Conservation (phyloP, 2,113 vertebrate species). For the Lampris incognitus region DNA sequence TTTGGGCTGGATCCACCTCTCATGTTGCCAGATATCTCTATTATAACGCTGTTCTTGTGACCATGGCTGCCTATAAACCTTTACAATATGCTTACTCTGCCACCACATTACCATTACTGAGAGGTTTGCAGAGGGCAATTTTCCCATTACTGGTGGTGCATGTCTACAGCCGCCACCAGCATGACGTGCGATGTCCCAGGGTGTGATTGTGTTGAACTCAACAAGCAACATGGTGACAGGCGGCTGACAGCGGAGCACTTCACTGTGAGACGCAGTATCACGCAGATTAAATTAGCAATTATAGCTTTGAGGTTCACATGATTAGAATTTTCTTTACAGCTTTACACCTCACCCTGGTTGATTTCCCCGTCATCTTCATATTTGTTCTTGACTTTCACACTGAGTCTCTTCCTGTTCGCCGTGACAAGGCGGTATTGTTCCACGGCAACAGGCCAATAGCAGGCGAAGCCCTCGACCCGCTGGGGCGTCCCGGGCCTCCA, state of each 20-base stretch:
- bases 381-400: constrained; percentile 74
- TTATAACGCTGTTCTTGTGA: neutral
- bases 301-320: constrained; percentile 67
- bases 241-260: constrained; percentile 50
- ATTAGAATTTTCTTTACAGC: constrained; percentile 27
- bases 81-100: constrained; percentile 6
- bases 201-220: constrained; percentile 40
- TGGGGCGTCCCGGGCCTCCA: constrained; percentile 65
- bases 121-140: neutral
- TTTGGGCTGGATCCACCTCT: neutral
- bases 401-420: constrained; percentile 61
- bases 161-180: constrained; percentile 1
- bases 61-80: neutral
- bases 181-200: constrained; percentile 4
- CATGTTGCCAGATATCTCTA: neutral
- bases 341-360: constrained; percentile 66
- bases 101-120: neutral
- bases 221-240: constrained; percentile 20
- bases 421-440: constrained; percentile 74
- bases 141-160: neutral
- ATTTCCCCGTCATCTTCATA: constrained; percentile 67
- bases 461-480: constrained; percentile 70
- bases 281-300: constrained; percentile 71
- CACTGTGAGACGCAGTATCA: constrained; percentile 51
- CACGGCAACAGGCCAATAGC: constrained; percentile 70